Conservation (phyloP, 2,888 invertebrate species). For the Orthosia cruda region DNA sequence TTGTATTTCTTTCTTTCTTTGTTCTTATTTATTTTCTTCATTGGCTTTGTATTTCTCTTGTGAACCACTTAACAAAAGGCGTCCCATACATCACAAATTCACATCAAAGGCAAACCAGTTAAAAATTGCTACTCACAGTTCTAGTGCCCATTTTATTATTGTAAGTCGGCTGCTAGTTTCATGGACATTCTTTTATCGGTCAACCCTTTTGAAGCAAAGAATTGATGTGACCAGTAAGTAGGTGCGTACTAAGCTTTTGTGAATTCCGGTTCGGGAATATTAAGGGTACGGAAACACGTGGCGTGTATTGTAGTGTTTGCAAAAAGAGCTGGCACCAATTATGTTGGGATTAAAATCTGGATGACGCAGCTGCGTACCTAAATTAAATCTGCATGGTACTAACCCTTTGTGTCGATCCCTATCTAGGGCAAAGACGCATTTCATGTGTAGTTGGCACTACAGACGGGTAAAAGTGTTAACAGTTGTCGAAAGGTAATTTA, state of each 20-base stretch:
- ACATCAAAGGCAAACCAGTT: neutral
- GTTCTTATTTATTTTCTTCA: no score
- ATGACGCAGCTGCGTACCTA: neutral
- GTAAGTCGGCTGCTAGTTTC: neutral
- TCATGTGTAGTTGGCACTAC: neutral
- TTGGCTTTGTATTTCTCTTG: neutral
- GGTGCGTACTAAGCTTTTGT: conserved; percentile 5
- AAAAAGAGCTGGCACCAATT: conserved; percentile 10
- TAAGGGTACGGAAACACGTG: conserved; percentile 18
- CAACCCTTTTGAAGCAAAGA: neutral
- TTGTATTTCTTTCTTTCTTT: no score
- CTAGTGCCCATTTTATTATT: neutral
- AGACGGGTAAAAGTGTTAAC: neutral
- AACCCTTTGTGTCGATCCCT: neutral
- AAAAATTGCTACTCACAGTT: neutral
- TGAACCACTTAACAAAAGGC: neutral
- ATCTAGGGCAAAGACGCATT: neutral
- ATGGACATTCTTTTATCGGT: neutral
- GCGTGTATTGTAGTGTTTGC: neutral
- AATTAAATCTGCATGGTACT: neutral
- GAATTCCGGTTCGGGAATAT: neutral
- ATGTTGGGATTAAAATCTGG: conserved; percentile 10
- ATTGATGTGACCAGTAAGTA: neutral
- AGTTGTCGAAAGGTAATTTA: neutral
- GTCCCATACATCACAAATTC: neutral